Base-by-base conservation (phyloP, 2,113 vertebrate genomes). In the Tringa solitaria region DNA sequence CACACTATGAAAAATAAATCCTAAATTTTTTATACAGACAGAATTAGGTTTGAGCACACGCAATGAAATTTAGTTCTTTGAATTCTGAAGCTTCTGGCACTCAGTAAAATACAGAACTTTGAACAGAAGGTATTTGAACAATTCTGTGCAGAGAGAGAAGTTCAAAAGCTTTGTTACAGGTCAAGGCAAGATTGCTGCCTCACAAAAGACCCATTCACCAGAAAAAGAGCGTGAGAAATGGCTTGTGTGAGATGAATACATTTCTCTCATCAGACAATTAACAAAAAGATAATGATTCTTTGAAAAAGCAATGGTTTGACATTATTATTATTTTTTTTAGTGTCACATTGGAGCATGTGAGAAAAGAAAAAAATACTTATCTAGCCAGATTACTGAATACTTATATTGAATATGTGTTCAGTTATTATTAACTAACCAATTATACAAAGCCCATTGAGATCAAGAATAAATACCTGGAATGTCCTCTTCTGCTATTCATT, bases 1-100 rank as follows among this genome's bases (percentile, higher is more conserved):
- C 3, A 4, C 1, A 1, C 10, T 9, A 4, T 0, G 2, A 32
- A 78, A 79, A 82, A 54, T 1, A 75, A 72, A 76, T 5, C 27
- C 17, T 14, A 27, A 1, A 0, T 43, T 59, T 80, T 65, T 59
- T 6, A 8, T 13, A 4, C 1, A 0, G 19, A 18, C 1, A 4
- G 27, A 54, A 79, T 41, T 65, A 30, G 26, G 86, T 84, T 90
- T 64, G 68, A 54, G 48, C 14, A 19, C 14, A 18, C 8, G 21
- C 45, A 53, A 24, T 17, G 54, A 77, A 73, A 59, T 43, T 46
- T 3, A 27, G 4, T 27, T 87, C 48, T 80, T 81, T 84, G 86
- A 92, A 73, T 87, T 73, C 16, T 45, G 75, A 53, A 82, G 28
- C 26, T 90, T 75, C 57, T 74, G n/a, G 21, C 14, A 22, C 32